Evolutionary conservation across 2,888 invertebrate species (phyloP).

Genomic region (Drosophila pullipes): DNA sequence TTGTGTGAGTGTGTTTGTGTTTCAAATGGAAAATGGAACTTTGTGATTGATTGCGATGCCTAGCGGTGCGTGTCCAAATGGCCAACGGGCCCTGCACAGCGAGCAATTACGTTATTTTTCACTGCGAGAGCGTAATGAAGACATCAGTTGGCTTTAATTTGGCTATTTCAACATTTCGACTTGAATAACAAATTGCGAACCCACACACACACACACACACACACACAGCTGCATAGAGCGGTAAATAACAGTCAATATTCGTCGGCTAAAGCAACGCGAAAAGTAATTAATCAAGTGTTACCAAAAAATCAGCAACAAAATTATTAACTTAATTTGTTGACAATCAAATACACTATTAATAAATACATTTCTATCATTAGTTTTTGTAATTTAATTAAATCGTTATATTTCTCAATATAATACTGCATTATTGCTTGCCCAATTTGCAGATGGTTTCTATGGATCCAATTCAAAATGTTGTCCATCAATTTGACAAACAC

Average conservation of each 20-base stretch:
- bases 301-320: constrained; percentile 14
- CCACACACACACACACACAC: constrained; percentile 8
- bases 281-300: constrained; percentile 47
- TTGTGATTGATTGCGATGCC: constrained; percentile 72
- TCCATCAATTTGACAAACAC: background rate
- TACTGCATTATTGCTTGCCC: background rate
- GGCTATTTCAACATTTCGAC: constrained; percentile 70
- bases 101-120: constrained; percentile 70
- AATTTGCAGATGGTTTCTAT: background rate
- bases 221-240: constrained; percentile 14
- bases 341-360: constrained; percentile 30
- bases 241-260: constrained; percentile 31
- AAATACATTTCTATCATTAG: background rate
- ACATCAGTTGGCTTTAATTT: constrained; percentile 76
- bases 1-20: constrained; percentile 16
- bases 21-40: constrained; percentile 65
- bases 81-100: constrained; percentile 49
- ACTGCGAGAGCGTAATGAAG: constrained; percentile 75
- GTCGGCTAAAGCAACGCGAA: constrained; percentile 23
- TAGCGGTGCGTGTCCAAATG: constrained; percentile 74
- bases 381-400: background rate
- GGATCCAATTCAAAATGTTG: background rate
- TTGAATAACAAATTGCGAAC: constrained; percentile 72
- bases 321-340: constrained; percentile 4
- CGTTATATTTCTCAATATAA: background rate